Base-by-base conservation (phyloP, 2,888 invertebrate species). In the Ornithoptera priamus region DNA sequence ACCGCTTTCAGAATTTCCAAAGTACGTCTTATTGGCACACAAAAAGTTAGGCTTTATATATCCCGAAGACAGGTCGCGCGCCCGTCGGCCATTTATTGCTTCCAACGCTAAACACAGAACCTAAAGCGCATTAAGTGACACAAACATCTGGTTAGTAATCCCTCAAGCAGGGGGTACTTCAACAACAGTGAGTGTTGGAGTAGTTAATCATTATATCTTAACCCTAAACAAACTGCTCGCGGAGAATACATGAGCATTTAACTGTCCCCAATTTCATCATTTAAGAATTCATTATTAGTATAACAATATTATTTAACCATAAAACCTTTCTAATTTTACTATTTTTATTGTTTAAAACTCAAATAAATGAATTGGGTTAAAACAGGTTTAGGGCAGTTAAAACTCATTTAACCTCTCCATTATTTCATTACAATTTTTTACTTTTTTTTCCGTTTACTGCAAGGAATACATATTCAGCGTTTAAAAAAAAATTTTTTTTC, bases 151-250 rank as follows among this genome's bases (percentile, higher is more conserved):
- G 77, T 76, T 73, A 71, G 62, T 67, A 72, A 75, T 76, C 75
- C 74, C 76, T 78, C 75, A 81, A 83, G 83, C 83, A 76, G 77
- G 78, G 80, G 80, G 80, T 81, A 78, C 75, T 77, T 70, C 76
- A 78, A 77, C 60, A 65, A 50, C 60, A 79, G 81, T 84, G 86
- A 85, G 85, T 82, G 81, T 79, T 50, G 82, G 75, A 76, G 72
- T 75, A 73, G 81, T 80, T 82, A 76, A 82, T 82, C 70, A 76
- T 83, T 84, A 79, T 77, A 79, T 75, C 81, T 84, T 85, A 85
- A 80, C 78, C 74, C 82, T 84, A 85, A 71, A 69, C 76, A 77
- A 46, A 75, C 73, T 73, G 78, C 76, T 75, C 79, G 70, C 72
- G 71, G 72, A 76, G 76, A 46, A 63, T 50, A 30, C 39, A 62